phyloP scores from a whole-genome alignment of 2,113 vertebrate species.

The Microtus montanus region DNA sequence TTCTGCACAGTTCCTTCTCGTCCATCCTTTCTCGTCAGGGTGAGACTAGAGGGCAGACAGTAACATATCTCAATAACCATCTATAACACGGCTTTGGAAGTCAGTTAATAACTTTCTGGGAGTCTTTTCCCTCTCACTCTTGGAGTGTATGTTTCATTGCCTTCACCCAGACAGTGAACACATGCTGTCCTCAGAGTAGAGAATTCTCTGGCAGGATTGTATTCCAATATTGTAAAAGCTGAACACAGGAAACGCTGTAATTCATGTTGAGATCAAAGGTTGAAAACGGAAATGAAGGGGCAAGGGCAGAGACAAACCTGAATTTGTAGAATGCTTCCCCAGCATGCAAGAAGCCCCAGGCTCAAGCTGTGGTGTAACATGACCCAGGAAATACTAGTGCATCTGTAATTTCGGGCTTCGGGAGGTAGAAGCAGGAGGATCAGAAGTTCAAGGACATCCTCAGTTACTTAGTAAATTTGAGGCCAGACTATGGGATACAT shows the following conservation, averaged over 20 bases:
- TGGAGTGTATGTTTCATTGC: slow-evolving; percentile 52
- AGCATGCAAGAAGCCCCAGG: not conserved
- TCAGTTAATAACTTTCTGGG: slow-evolving; percentile 45
- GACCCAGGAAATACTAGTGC: not conserved
- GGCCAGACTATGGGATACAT: not conserved
- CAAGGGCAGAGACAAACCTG: not conserved
- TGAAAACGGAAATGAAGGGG: slow-evolving; percentile 24
- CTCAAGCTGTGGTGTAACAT: not conserved
- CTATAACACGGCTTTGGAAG: slow-evolving; percentile 54
- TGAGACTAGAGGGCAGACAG: slow-evolving; percentile 49
- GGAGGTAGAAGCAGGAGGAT: not conserved
- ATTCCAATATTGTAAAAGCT: not conserved
- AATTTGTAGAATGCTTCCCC: not conserved
- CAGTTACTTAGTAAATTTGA: not conserved
- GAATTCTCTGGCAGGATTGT: not conserved
- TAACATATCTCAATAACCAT: slow-evolving; percentile 62
- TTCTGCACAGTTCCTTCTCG: slow-evolving; percentile 66
- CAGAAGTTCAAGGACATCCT: not conserved
- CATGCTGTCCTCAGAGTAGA: slow-evolving; percentile 54
- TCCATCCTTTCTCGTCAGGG: slow-evolving; percentile 68
- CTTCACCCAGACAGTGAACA: slow-evolving; percentile 58
- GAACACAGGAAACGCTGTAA: slow-evolving; percentile 59
- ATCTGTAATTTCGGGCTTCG: not conserved
- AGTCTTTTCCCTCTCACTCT: slow-evolving; percentile 62
- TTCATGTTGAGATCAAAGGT: not conserved